Evolutionary conservation across 64 coral and sea anemone genomes (phyloP).

Genomic region (Porites lutea): DNA sequence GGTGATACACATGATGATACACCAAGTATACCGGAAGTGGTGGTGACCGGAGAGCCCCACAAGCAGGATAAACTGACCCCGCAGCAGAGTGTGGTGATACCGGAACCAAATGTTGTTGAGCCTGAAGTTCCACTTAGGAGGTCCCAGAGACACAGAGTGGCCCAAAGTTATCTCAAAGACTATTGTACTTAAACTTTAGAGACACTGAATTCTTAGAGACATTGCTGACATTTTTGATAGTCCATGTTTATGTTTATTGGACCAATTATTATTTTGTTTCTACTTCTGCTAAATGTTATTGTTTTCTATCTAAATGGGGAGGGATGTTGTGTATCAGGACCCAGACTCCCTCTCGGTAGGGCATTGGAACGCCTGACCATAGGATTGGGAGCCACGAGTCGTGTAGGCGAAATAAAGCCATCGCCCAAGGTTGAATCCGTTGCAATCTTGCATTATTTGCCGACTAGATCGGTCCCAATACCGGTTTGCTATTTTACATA

Average conservation of each 20-base stretch:
- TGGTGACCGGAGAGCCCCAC: neutral
- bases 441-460: neutral
- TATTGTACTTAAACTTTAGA: neutral
- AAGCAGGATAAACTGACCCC: neutral
- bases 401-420: neutral
- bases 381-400: neutral
- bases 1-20: neutral
- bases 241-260: neutral
- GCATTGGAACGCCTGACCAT: neutral
- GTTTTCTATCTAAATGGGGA: neutral
- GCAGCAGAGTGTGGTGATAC: neutral
- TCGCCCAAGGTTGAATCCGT: neutral
- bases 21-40: neutral
- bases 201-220: neutral
- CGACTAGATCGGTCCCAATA: neutral
- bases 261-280: neutral
- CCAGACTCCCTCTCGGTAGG: neutral
- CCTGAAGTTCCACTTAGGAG: neutral
- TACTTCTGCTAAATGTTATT: neutral
- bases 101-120: neutral
- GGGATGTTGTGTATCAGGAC: conserved; percentile 8
- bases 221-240: neutral
- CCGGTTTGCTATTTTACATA: too few relatives aligned
- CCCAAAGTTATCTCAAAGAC: neutral
- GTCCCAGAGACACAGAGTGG: neutral